These are phyloP conservation scores for Protonemura montana DNA, from an alignment of 2,888 invertebrate genomes.

Conservation along the genomic window DNA sequence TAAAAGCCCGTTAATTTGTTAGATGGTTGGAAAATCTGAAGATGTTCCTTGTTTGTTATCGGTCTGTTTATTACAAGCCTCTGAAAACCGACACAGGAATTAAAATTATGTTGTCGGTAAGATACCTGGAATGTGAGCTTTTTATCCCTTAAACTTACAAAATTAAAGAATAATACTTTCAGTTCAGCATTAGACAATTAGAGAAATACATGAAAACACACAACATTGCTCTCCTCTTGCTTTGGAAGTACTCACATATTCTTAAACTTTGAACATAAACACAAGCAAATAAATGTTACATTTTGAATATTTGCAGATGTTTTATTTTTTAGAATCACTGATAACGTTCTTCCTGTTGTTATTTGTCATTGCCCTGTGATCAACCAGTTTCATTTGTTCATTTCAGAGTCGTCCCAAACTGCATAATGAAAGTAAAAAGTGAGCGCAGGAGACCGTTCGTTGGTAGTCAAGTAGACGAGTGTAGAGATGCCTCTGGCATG, in stretches of 20 bases:
- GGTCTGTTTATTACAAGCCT: background rate
- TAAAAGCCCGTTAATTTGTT: too few species aligned
- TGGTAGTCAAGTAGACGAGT: constrained; percentile 94
- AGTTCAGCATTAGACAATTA: too few species aligned
- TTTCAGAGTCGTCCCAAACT: constrained; percentile 83
- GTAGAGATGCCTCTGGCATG: constrained; percentile 92
- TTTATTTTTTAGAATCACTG: background rate
- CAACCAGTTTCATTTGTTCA: constrained; percentile 29
- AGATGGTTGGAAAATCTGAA: too few species aligned
- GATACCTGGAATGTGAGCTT: too few species aligned
- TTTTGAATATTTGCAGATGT: background rate
- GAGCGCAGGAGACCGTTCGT: constrained; percentile 93
- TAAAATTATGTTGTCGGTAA: too few species aligned
- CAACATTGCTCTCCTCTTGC: too few species aligned
- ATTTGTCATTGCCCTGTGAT: background rate
- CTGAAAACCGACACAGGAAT: too few species aligned
- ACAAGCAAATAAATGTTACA: background rate
- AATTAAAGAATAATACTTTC: too few species aligned
- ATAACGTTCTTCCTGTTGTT: background rate
- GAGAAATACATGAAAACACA: too few species aligned
- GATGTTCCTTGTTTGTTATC: too few species aligned
- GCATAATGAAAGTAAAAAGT: constrained; percentile 97
- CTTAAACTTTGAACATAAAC: background rate
- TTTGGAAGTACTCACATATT: too few species aligned
- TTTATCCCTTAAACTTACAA: too few species aligned